These are phyloP conservation scores for Nymphalis polychloros DNA, from an alignment of 2,888 invertebrate species.

Conservation along the genomic window DNA sequence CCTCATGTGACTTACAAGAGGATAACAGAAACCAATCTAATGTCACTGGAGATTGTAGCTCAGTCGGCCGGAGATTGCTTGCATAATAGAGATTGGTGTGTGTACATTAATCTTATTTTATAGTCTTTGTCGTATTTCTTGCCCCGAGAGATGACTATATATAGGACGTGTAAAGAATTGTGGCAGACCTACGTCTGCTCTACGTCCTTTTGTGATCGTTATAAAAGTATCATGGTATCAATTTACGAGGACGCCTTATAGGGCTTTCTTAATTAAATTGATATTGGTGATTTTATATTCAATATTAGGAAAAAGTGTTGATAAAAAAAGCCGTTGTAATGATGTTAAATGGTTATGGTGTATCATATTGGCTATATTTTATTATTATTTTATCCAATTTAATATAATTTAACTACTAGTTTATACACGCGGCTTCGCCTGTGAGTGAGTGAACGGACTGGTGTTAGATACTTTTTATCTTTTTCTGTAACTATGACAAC, in stretches of 20 bases:
- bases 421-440: too few relatives aligned
- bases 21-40: slow-evolving; percentile 52
- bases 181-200: neutral
- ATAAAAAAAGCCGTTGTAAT: too few relatives aligned
- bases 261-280: slow-evolving; percentile 9
- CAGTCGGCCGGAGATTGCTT: slow-evolving; percentile 31
- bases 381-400: too few relatives aligned
- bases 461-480: too few relatives aligned
- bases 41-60: slow-evolving; percentile 44
- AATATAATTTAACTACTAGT: too few relatives aligned
- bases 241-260: slow-evolving; percentile 10
- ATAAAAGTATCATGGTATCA: slow-evolving; percentile 10
- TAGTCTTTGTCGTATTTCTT: slow-evolving; percentile 24
- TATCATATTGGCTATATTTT: too few relatives aligned
- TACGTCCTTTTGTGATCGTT: slow-evolving; percentile 3
- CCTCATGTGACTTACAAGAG: slow-evolving; percentile 11
- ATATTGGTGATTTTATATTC: neutral
- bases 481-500: too few relatives aligned
- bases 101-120: slow-evolving; percentile 38
- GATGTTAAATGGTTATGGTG: too few relatives aligned
- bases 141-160: slow-evolving; percentile 9
- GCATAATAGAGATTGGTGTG: slow-evolving; percentile 35
- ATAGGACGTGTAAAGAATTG: slow-evolving; percentile 1
- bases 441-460: too few relatives aligned
- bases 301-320: neutral